Evolutionary conservation across 2,888 invertebrate species (phyloP), one percentile per base, ranked within the genome.

Genomic region (Idaea aversata): DNA sequence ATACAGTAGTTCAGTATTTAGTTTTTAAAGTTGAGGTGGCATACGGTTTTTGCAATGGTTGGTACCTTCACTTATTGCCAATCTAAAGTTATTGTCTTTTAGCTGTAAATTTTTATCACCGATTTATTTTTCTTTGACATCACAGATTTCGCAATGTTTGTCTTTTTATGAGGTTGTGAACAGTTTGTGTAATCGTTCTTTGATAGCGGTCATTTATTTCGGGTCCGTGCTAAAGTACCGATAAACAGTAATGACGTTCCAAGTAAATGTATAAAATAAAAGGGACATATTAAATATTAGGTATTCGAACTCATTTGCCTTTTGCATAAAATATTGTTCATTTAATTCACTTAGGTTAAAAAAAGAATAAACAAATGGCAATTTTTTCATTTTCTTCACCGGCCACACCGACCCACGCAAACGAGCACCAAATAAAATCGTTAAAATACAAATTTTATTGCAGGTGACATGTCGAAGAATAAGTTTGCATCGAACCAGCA

Each of bases 161-260:
- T 82, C 80, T 81, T 81, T 88, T 88, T 87, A 88, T 87, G 86
- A 82, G 85, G 81, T 86, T 85, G 88, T 87, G 86, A 88, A 88
- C 89, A 86, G 86, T 88, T 86, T 82, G 78, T 86, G 87, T 88
- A 88, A 90, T 89, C 84, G 86, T 74, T 83, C 74, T 88, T 89
- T 88, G 88, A 89, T 89, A 85, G 88, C 85, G 71, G 84, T 85
- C 80, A 84, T 89, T 88, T 88, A 87, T 88, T 88, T 88, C 72
- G 81, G 84, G 80, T 77, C 75, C 80, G 72, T 75, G 78, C 81
- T 78, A 79, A 85, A 85, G 83, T 80, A 78, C 78, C 86, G 79
- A 88, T 88, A 88, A 87, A 88, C 75, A 80, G 83, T 86, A 86
- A 88, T 87, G 85, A 87, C 80, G 75, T 75, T 77, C 78, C 67